These are phyloP conservation scores for Thymelicus acteon DNA, from an alignment of 2,888 invertebrate genomes.

Conservation along the genomic window DNA sequence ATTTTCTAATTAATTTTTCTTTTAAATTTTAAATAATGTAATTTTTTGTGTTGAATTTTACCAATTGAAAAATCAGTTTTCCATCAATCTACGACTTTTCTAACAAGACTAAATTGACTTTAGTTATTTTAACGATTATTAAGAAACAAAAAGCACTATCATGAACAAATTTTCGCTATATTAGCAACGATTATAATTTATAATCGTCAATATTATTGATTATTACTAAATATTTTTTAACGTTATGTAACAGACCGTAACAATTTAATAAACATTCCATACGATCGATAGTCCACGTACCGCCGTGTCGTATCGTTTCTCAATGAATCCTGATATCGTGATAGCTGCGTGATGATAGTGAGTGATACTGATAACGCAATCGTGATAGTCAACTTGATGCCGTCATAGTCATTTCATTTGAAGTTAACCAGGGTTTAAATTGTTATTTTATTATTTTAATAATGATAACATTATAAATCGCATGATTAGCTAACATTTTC, in stretches of 20 bases:
- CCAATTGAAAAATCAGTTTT: too few species aligned
- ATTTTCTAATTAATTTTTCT: too few species aligned
- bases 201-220: too few species aligned
- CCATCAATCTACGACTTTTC: too few species aligned
- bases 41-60: too few species aligned
- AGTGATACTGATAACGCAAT: slow-evolving; percentile 21
- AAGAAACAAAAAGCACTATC: background rate
- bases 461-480: too few species aligned
- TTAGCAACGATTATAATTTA: background rate
- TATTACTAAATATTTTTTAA: slow-evolving; percentile 12
- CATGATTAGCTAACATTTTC: too few species aligned
- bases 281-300: slow-evolving; percentile 47
- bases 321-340: slow-evolving; percentile 25
- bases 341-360: slow-evolving; percentile 51
- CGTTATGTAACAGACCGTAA: slow-evolving; percentile 34
- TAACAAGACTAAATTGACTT: background rate
- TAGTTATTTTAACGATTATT: background rate
- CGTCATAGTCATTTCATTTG: slow-evolving; percentile 39
- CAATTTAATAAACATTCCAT: background rate
- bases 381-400: slow-evolving; percentile 39
- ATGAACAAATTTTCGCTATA: background rate
- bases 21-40: too few species aligned
- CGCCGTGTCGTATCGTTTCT: slow-evolving; percentile 51
- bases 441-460: too few species aligned
- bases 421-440: background rate